Base-by-base conservation (phyloP, 2,888 invertebrate species). In the Perithous albicinctus region DNA sequence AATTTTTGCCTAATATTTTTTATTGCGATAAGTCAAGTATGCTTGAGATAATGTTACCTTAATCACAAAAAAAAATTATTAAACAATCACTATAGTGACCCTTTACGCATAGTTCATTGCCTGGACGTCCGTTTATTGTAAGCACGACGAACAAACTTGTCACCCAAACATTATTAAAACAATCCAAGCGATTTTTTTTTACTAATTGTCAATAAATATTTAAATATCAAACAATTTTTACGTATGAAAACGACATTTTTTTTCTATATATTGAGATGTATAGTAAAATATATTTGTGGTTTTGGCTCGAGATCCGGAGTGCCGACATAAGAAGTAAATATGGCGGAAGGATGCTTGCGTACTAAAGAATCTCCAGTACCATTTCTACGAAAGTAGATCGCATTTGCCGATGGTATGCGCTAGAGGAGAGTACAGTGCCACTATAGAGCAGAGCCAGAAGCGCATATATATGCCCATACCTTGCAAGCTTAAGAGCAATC, bases 381-480 rank as follows among this genome's bases (percentile, higher is more conserved):
- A 23, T 69, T 56, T 48, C 29, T 20, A 48, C n/a, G 56, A 76
- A 69, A 61, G 80, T 73, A 66, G 67, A 80, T 76, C 67, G 67
- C 61, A 73, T 48, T 78, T 38, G 67, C 70, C 66, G 63, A 61
- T 73, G 70, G 61, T 48, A 72, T 80, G 51, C 70, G 41, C 15
- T 10, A 18, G 54, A 63, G 59, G 12, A 72, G 32, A 8, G 56
- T n/a, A 67, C 35, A 26, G 18, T 69, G 15, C 43, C 38, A 26
- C 23, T 59, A 29, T 59, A 67, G 38, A 67, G 61, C 41, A 29
- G 61, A 77, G 41, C 35, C 51, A 54, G 59, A 66, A 73, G 12
- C 61, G 12, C 29, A 15, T 61, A 38, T 32, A 61, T 61, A 35
- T n/a, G 23, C n/a, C 18, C 15, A 46, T 66, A 41, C 23, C 64